phyloP scores from a whole-genome alignment of 2,888 invertebrate species.

The Ormia ochracea region DNA sequence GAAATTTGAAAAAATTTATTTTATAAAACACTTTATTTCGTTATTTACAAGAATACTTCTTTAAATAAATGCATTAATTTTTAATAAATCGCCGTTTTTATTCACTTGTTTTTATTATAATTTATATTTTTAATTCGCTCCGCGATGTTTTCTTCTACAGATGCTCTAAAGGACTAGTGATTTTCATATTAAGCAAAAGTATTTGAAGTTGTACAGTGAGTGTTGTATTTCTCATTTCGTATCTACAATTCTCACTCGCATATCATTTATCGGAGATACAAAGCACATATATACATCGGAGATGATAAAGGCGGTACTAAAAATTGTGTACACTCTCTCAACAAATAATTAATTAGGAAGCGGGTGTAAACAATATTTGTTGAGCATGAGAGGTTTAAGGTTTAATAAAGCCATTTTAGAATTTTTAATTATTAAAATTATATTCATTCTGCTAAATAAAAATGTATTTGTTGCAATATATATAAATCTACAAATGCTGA shows the following conservation, averaged over 20 bases:
- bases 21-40: constrained; percentile 5
- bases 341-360: too few species aligned
- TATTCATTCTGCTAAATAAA: too few species aligned
- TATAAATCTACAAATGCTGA: too few species aligned
- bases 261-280: constrained; percentile 44
- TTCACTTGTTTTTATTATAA: constrained; percentile 35
- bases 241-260: constrained; percentile 36
- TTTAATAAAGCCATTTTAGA: too few species aligned
- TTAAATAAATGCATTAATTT: neutral
- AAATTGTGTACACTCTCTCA: too few species aligned
- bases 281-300: constrained; percentile 19
- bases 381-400: too few species aligned
- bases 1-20: neutral
- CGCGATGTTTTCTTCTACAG: constrained; percentile 61
- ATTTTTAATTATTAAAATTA: too few species aligned
- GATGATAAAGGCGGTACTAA: constrained; percentile 18
- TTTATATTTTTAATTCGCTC: constrained; percentile 28
- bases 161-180: constrained; percentile 62
- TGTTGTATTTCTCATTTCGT: constrained; percentile 54
- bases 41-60: neutral
- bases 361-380: too few species aligned
- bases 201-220: constrained; percentile 59
- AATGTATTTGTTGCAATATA: too few species aligned
- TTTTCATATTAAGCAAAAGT: constrained; percentile 62
- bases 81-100: constrained; percentile 27